Base-by-base conservation (phyloP, 2,113 vertebrate species). In the Burhinus bistriatus region DNA sequence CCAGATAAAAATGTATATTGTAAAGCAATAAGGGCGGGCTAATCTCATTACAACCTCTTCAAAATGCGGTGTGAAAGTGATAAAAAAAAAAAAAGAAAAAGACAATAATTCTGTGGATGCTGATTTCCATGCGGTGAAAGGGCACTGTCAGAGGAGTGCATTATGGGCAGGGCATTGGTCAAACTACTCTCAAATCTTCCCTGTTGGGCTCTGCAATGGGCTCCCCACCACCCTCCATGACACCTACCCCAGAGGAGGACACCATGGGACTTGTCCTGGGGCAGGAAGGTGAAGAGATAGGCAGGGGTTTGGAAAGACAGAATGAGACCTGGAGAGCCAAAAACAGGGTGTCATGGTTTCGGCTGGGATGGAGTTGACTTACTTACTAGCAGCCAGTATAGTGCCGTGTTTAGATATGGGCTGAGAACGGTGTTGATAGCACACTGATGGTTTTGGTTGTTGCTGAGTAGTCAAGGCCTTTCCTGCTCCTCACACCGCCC, bases 1-100 rank as follows among this genome's bases (percentile, higher is more conserved):
- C 38, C 87, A 20, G 22, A 79, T 59, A 87, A 75, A 93, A 91
- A 71, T 29, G 45, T 42, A 44, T 69, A 82, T 71, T 90, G 61
- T 42, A 64, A 90, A 71, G 88, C 70, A 83, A 72, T 17, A 71
- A 83, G 29, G 38, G 38, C 22, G 38, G n/a, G 54, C 26, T 92
- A 80, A 93, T 79, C 75, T 86, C 83, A 90, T 93, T 77, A 52
- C 23, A 83, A 34, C 34, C 75, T 72, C 79, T 65, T 92, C 85
- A 88, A 86, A 92, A 92, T 49, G 83, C 62, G 83, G 44, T 34
- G 34, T 44, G 88, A 76, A 73, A 66, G 70, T 3, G 3, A 82
- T 81, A 49, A 47, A 65, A 77, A 84, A 73, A n/a, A 44, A 15
- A 49, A 47, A 65, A 77, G 81, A 73, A n/a, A 44, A 15, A 44